These are phyloP conservation scores for Galleria mellonella DNA, from an alignment of 1,140 invertebrate genomes.

Conservation along the genomic window DNA sequence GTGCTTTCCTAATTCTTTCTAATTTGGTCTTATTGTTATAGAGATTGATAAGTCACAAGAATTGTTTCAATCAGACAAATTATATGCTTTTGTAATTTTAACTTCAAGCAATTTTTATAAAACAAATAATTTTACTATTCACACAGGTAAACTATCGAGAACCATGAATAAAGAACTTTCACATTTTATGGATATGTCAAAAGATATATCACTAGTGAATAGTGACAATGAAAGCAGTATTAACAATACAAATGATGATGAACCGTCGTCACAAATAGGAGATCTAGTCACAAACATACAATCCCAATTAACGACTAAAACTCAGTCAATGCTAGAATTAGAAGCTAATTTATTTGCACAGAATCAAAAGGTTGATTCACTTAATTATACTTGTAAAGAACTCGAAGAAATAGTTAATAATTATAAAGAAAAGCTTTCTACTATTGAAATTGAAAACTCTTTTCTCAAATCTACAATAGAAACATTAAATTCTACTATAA, in stretches of 20 bases:
- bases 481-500: slow-evolving; percentile 40
- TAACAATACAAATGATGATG: slow-evolving; percentile 13
- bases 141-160: slow-evolving; percentile 23
- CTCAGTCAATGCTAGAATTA: slow-evolving; percentile 33
- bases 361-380: slow-evolving; percentile 27
- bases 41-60: too few relatives aligned
- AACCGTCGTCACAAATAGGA: slow-evolving; percentile 12
- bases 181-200: slow-evolving; percentile 34
- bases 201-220: slow-evolving; percentile 37
- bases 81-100: too few relatives aligned
- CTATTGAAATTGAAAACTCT: slow-evolving; percentile 35
- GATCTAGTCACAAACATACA: slow-evolving; percentile 24
- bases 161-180: slow-evolving; percentile 19
- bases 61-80: too few relatives aligned
- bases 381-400: slow-evolving; percentile 38
- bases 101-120: too few relatives aligned
- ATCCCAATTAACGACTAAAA: slow-evolving; percentile 28
- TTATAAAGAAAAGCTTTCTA: slow-evolving; percentile 28
- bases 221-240: slow-evolving; percentile 38
- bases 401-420: slow-evolving; percentile 25
- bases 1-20: too few relatives aligned
- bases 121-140: not conserved
- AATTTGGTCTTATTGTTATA: too few relatives aligned
- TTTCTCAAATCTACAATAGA: slow-evolving; percentile 35
- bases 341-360: slow-evolving; percentile 30